Base-by-base conservation (phyloP, 2,797 vertebrate genomes). In the Betta splendens region DNA sequence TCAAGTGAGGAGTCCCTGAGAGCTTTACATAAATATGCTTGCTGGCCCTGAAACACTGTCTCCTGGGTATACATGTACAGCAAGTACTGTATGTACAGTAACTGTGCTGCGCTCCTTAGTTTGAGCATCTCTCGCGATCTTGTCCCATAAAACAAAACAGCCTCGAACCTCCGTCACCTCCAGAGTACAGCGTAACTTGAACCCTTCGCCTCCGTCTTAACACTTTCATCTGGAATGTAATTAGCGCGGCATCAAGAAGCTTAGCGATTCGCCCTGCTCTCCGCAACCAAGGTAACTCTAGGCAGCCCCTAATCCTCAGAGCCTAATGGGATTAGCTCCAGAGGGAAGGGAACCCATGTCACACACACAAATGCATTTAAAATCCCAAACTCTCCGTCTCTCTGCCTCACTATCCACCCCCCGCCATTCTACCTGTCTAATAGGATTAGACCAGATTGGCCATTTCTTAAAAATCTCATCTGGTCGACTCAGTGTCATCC, bases 291-390 rank as follows among this genome's bases (percentile, higher is more conserved):
- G 87, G 87, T 84, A 89, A 85, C 81, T 79, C 67, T 62, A 84
- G 77, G 74, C 70, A 75, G 81, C 63, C 71, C 76, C 79, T 89
- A 89, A 91, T 91, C 91, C 87, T 82, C 69, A 56, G 35, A 77
- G 85, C 67, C 84, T 90, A 92, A 92, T 89, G 85, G 85, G 88
- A 92, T 92, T 92, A 91, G 69, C 86, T 81, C 81, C 58, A 28
- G 72, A 80, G 76, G 85, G 69, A 87, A 88, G 74, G 70, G 64
- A 85, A 86, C 83, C 83, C 83, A 60, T 85, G 85, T 91, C 86
- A 80, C 84, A 77, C 59, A 54, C 58, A 64, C 51, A 72, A 60
- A 75, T 65, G 64, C 66, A 68, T 67, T 75, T 13, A 72, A 43
- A 80, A 77, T 54, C 56, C 72, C 50, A 61, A 62, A 58, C 48